These are phyloP conservation scores for Harpagifer antarcticus DNA, from an alignment of 2,797 vertebrate species.

Conservation along the genomic window DNA sequence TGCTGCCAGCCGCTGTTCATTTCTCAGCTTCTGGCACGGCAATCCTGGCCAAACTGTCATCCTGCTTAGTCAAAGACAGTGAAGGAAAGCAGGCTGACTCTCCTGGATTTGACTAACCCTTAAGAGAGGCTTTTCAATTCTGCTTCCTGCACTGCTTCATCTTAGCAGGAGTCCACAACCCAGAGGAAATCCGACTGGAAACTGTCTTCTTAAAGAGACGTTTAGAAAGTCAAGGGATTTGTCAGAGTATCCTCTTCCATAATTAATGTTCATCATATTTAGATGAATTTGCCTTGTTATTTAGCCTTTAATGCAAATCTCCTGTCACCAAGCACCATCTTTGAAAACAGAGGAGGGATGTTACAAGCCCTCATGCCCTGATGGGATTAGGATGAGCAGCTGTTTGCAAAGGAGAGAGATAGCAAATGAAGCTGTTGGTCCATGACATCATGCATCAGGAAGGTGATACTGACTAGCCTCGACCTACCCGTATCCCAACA, in stretches of 20 bases:
- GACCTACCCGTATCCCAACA: constrained; percentile 42
- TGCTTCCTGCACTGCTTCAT: constrained; percentile 58
- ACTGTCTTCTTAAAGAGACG: constrained; percentile 26
- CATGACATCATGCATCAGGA: constrained; percentile 70
- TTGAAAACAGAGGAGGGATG: constrained; percentile 60
- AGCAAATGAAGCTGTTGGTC: constrained; percentile 40
- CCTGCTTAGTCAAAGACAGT: constrained; percentile 37
- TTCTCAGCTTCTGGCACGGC: constrained; percentile 51
- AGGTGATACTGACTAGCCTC: constrained; percentile 52
- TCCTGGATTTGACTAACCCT: constrained; percentile 38
- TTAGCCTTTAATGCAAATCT: neutral
- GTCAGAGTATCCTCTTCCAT: neutral
- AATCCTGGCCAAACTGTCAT: constrained; percentile 49
- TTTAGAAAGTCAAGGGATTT: constrained; percentile 27
- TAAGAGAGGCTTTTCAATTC: constrained; percentile 57
- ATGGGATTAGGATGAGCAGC: constrained; percentile 52
- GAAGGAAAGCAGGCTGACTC: constrained; percentile 36
- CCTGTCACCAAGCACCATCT: neutral
- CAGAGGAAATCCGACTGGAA: constrained; percentile 42
- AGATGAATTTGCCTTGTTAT: neutral
- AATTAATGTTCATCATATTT: neutral
- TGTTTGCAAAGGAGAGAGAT: constrained; percentile 29
- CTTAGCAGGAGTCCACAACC: constrained; percentile 50
- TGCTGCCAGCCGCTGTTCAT: constrained; percentile 50
- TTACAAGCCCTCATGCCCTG: constrained; percentile 64